Percentiles rank a stretch among this genome's conserved stretches.
These are phyloP conservation scores for Ranitomeya variabilis DNA, from an alignment of 2,113 vertebrate species.

Conservation along the genomic window DNA sequence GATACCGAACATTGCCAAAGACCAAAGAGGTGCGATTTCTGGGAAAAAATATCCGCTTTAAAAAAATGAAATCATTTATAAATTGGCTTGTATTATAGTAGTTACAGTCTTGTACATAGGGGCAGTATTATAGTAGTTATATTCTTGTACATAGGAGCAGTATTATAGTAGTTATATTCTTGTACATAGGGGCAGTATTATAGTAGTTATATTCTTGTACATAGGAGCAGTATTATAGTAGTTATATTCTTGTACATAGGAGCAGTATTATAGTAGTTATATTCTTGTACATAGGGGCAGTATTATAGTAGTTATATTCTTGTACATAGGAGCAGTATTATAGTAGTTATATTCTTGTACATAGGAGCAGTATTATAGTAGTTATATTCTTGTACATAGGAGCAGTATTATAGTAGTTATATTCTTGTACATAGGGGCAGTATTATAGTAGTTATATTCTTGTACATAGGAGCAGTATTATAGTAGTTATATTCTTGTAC, in stretches of 20 bases:
- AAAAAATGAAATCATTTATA: too few species aligned
- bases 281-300: too few species aligned
- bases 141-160: not conserved
- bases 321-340: not conserved
- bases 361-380: too few species aligned
- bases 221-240: not conserved
- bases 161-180: constrained; percentile 16
- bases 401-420: not conserved
- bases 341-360: not conserved
- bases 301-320: not conserved
- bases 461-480: not conserved
- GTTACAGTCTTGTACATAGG: not conserved
- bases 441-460: constrained; percentile 3
- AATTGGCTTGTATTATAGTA: not conserved
- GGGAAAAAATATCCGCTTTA: too few species aligned
- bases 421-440: not conserved
- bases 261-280: too few species aligned
- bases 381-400: too few species aligned
- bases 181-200: constrained; percentile 4
- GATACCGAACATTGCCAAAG: too few species aligned
- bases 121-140: not conserved
- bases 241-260: not conserved
- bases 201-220: constrained; percentile 7
- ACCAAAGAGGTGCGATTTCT: too few species aligned
- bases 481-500: constrained; percentile 10